These are phyloP conservation scores for Cheilosia vernalis DNA, from an alignment of 2,888 invertebrate species.

Conservation along the genomic window DNA sequence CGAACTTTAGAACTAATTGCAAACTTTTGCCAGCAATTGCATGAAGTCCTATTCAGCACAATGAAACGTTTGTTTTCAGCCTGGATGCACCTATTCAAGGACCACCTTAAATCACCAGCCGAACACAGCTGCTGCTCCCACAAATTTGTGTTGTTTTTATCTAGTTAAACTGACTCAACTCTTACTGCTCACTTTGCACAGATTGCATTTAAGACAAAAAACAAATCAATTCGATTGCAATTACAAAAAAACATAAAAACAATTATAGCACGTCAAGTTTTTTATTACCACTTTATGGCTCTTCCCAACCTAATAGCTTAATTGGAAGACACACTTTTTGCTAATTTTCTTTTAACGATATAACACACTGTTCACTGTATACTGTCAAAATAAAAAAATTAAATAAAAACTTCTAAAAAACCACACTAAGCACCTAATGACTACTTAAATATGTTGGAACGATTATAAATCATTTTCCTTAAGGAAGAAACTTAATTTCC, in stretches of 20 bases:
- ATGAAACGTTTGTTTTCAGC: no score
- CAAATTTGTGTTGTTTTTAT: no score
- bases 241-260: slow-evolving; percentile 5
- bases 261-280: slow-evolving; percentile 9
- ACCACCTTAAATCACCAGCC: no score
- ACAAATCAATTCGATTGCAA: slow-evolving; percentile 17
- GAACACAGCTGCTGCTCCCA: no score
- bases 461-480: background rate
- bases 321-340: slow-evolving; percentile 3
- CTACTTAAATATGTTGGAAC: background rate
- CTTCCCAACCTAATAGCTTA: slow-evolving; percentile 1
- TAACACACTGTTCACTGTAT: slow-evolving; percentile 7
- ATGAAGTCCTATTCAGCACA: no score
- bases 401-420: slow-evolving; percentile 6
- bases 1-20: no score
- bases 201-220: background rate
- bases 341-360: slow-evolving; percentile 13
- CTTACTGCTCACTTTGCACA: no score
- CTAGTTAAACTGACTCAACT: no score
- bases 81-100: no score
- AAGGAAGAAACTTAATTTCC: background rate
- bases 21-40: no score
- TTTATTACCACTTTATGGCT: slow-evolving; percentile 26
- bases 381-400: background rate
- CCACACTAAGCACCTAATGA: slow-evolving; percentile 6